Evolutionary conservation across 2,888 invertebrate species (phyloP), one percentile per base, ranked within the genome.

Genomic region (Lamellibrachia columna): DNA sequence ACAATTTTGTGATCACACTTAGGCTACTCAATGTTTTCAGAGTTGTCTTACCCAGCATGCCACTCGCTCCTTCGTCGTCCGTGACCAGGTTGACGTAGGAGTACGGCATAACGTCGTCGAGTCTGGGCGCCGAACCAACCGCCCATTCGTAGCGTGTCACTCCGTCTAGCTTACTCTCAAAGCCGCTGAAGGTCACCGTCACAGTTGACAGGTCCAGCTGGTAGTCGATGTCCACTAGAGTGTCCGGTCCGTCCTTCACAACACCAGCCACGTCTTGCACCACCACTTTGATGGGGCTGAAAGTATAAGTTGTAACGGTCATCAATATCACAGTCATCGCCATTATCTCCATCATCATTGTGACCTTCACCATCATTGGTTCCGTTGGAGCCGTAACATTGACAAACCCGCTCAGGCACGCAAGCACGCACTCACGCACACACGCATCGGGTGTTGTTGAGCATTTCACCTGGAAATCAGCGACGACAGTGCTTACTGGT

Each of bases 81-180:
- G 55, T 40, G 11, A 90, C 53, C 0, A 92, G 90, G 28, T 55
- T 53, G 60, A 90, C 90, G n/a, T n/a, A 11, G 28, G 90, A 28
- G 92, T 94, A 95, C 7, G 94, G 94, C 93, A 94, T 93, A 9
- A 95, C 92, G 28, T 95, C 95, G 90, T 95, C 94, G 1, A 92
- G 93, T 28, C 94, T 94, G 53, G 95, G 94, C 60, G 92, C 92
- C 1, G 95, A 94, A 2, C 95, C 95, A 7, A 95, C 93, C 6
- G 95, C 95, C 95, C 95, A 95, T 92, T 94, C 94, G 93, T 94
- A 95, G 58, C 92, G 92, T 60, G 93, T 93, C 22, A 95, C 93
- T 22, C 95, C 95, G 92, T 95, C 93, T 15, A 94, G 92, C 75
- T 93, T 93, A 92, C 95, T 95, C 53, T 94, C 93, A 91, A 95